Evolutionary conservation across 2,888 invertebrate genomes (phyloP).

Genomic region (Linnaemya vulpina): DNA sequence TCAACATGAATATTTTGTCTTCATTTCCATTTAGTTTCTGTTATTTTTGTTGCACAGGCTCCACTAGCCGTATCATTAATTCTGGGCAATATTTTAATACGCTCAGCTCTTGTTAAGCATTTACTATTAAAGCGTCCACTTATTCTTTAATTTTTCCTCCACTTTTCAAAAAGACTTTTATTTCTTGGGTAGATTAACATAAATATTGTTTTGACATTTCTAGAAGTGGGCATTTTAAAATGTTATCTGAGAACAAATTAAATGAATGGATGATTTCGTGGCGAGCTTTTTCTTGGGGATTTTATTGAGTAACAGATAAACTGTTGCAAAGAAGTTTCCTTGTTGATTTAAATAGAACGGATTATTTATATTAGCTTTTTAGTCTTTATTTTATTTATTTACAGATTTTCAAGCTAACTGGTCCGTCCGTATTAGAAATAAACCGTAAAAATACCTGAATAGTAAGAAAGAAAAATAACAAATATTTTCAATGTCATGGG

Average conservation of each 20-base stretch:
- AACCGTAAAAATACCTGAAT: too few relatives aligned
- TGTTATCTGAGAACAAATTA: neutral
- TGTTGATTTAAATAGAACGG: neutral
- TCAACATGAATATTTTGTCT: slow-evolving; percentile 53
- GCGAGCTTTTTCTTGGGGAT: neutral
- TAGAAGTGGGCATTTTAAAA: slow-evolving; percentile 40
- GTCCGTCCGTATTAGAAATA: too few relatives aligned
- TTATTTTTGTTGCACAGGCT: slow-evolving; percentile 9
- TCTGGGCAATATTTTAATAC: slow-evolving; percentile 63
- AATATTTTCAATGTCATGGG: too few relatives aligned
- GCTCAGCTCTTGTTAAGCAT: slow-evolving; percentile 57
- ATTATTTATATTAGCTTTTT: neutral
- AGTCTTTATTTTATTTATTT: neutral
- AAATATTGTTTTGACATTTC: slow-evolving; percentile 65
- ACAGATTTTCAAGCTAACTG: neutral
- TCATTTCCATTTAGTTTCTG: slow-evolving; percentile 4
- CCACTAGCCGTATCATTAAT: slow-evolving; percentile 57
- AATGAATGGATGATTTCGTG: slow-evolving; percentile 8
- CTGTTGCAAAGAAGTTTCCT: neutral
- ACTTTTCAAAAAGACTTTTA: slow-evolving; percentile 34
- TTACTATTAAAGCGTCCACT: slow-evolving; percentile 43
- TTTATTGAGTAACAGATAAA: slow-evolving; percentile 3
- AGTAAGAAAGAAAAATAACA: too few relatives aligned
- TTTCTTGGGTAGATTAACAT: slow-evolving; percentile 60
- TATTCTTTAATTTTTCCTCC: slow-evolving; percentile 4